phyloP scores from a whole-genome alignment of 37 sponge, comb jelly and placozoan genomes.

The Diacarnus erythraeanus region DNA sequence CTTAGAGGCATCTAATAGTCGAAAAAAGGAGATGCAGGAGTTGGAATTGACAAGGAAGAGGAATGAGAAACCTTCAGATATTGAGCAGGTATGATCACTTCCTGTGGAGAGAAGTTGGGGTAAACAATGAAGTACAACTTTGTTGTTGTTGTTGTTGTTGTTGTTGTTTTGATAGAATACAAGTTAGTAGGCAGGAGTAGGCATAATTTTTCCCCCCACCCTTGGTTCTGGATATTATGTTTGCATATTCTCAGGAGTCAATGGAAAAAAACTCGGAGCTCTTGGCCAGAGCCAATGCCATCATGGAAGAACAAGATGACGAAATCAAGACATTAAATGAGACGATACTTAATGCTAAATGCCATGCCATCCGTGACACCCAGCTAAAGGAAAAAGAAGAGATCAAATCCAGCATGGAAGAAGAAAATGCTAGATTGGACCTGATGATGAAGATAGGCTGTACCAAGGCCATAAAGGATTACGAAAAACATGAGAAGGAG shows the following conservation, averaged over 20 bases:
- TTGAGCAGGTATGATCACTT: conserved; percentile 68
- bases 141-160: too few relatives aligned
- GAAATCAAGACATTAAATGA: conserved; percentile 99
- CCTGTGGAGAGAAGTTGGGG: too few relatives aligned
- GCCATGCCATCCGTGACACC: conserved; percentile 97
- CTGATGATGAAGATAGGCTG: conserved; percentile 96
- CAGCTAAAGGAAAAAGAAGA: conserved; percentile 93
- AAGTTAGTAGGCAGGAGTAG: too few relatives aligned
- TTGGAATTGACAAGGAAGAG: conserved; percentile 71
- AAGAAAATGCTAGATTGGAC: conserved; percentile 90
- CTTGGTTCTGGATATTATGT: too few relatives aligned
- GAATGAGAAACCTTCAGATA: conserved; percentile 90
- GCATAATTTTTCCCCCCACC: too few relatives aligned
- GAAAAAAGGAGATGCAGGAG: conserved; percentile 88
- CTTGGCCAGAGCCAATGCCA: conserved; percentile 64
- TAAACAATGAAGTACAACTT: too few relatives aligned
- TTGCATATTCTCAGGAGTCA: conserved; percentile 75
- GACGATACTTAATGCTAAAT: conserved; percentile 96
- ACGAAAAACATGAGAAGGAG: conserved; percentile 70
- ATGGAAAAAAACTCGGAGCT: conserved; percentile 51
- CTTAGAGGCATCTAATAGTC: conserved; percentile 62
- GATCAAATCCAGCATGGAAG: conserved; percentile 59
- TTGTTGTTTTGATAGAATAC: too few relatives aligned
- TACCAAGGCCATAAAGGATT: conserved; percentile 71
- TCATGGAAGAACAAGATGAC: conserved; percentile 93